Evolutionary conservation across 2,113 vertebrate genomes (phyloP).

Genomic region (Hylia prasina): DNA sequence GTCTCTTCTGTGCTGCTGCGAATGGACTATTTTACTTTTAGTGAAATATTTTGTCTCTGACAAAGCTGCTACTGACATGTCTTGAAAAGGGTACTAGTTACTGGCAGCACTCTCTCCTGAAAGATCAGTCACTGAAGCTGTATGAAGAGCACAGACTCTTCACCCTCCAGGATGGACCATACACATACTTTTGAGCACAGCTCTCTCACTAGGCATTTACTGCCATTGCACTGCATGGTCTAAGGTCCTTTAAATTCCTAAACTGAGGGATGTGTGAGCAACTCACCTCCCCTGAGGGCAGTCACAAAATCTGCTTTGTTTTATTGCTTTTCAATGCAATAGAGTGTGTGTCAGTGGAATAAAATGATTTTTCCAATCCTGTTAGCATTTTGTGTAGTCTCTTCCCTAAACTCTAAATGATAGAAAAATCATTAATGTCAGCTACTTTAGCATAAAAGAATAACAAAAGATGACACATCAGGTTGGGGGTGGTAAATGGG

Average conservation of each 20-base stretch:
- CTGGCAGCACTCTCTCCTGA: background rate
- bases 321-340: constrained; percentile 50
- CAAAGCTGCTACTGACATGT: background rate
- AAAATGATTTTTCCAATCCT: constrained; percentile 47
- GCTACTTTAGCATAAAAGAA: background rate
- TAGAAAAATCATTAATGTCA: constrained; percentile 18
- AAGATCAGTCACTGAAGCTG: background rate
- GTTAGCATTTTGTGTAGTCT: background rate
- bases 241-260: background rate
- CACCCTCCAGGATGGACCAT: background rate
- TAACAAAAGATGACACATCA: background rate
- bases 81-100: background rate
- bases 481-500: background rate
- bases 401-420: background rate
- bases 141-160: background rate
- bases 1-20: background rate
- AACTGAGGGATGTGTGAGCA: background rate
- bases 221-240: background rate
- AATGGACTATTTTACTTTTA: background rate
- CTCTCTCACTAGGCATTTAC: background rate
- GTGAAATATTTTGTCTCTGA: background rate
- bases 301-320: background rate
- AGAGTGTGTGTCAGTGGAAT: background rate
- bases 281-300: constrained; percentile 2
- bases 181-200: background rate